Conservation (phyloP, 2,113 vertebrate genomes). For the Phaethon lepturus region DNA sequence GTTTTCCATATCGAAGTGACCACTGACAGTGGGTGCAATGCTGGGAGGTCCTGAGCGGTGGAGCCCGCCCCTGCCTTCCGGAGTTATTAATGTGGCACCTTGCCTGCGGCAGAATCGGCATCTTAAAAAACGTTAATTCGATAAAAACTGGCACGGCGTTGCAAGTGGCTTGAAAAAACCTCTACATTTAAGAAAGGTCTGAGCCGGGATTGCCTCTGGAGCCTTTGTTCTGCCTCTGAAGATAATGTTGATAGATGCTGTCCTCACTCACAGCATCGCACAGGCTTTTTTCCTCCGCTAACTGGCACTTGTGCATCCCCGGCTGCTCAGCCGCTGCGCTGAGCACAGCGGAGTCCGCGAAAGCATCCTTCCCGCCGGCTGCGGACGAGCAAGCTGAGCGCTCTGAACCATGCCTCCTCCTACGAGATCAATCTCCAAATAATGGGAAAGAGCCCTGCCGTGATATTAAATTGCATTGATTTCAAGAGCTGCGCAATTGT, state of each 20-base stretch:
- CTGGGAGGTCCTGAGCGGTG: neutral
- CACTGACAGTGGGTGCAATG: neutral
- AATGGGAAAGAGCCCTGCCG: neutral
- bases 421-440: neutral
- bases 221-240: neutral
- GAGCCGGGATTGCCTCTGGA: neutral
- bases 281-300: neutral
- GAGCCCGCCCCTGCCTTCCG: neutral
- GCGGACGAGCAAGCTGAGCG: neutral
- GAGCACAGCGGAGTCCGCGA: neutral
- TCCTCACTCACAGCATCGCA: neutral
- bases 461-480: neutral
- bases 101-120: rapidly evolving
- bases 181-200: neutral
- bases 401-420: neutral
- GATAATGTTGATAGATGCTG: neutral
- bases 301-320: neutral
- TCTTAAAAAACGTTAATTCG: neutral
- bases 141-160: neutral
- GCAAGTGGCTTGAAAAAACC: neutral
- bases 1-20: neutral
- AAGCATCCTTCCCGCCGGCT: neutral
- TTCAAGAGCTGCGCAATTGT: neutral
- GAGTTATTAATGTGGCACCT: neutral
- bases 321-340: neutral